Conservation (phyloP, 2,113 vertebrate genomes). For the Nesoenas mayeri region DNA sequence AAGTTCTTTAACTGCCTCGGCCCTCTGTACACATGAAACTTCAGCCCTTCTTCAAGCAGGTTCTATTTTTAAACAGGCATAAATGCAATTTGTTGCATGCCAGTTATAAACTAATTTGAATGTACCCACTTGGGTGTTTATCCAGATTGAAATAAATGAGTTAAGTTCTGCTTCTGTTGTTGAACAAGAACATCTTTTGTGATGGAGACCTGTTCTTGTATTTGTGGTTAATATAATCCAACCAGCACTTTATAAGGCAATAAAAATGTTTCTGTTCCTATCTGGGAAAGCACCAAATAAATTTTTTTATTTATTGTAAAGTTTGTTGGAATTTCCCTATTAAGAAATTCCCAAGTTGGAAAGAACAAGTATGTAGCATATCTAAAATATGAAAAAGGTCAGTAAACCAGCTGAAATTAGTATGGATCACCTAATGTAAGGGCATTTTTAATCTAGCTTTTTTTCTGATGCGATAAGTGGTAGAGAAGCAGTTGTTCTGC, state of each 20-base stretch:
- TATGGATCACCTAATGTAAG: not conserved
- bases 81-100: slow-evolving; percentile 9
- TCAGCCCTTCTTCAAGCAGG: slow-evolving; percentile 2
- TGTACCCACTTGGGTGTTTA: not conserved
- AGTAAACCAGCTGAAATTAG: not conserved
- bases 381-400: not conserved
- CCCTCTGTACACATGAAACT: slow-evolving; percentile 16
- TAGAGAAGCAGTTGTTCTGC: not conserved
- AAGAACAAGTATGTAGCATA: not conserved
- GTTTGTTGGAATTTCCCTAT: not conserved
- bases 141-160: slow-evolving; percentile 21
- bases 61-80: slow-evolving; percentile 34
- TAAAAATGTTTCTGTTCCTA: slow-evolving; percentile 23
- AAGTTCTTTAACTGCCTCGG: slow-evolving; percentile 30
- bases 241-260: not conserved
- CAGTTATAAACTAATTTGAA: slow-evolving; percentile 11
- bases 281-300: slow-evolving; percentile 9
- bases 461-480: not conserved
- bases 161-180: slow-evolving; percentile 14
- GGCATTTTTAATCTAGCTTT: not conserved
- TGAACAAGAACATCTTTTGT: not conserved
- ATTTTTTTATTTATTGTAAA: not conserved
- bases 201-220: not conserved
- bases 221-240: not conserved
- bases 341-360: not conserved